Evolutionary conservation across 2,113 vertebrate genomes (phyloP).

Genomic region (Petrocephalus microphthalmus): DNA sequence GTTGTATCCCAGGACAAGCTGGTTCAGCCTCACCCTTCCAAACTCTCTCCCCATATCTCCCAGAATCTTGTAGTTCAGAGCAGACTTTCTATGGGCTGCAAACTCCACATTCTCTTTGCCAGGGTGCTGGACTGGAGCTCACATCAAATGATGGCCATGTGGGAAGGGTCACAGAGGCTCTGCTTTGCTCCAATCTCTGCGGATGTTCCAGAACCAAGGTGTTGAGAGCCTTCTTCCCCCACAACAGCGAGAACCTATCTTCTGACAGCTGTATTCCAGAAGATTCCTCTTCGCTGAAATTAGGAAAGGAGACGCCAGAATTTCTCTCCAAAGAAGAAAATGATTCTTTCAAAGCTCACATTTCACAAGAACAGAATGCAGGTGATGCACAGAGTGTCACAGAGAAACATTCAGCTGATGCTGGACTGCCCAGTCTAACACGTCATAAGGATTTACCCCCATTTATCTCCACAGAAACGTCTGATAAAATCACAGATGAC

Average conservation of each 20-base stretch:
- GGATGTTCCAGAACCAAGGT: constrained; percentile 8
- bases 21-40: background rate
- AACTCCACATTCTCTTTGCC: constrained; percentile 1
- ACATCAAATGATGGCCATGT: background rate
- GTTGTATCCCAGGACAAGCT: background rate
- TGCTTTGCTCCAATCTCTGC: constrained; percentile 5
- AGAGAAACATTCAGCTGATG: constrained; percentile 16
- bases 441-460: background rate
- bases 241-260: constrained; percentile 22
- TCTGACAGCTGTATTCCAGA: constrained; percentile 16
- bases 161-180: background rate
- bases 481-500: constrained; percentile 12
- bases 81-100: constrained; percentile 15
- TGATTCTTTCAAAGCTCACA: constrained; percentile 6
- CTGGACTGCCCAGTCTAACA: background rate
- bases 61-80: constrained; percentile 2
- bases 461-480: background rate
- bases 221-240: constrained; percentile 10
- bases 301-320: constrained; percentile 3
- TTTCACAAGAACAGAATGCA: constrained; percentile 18
- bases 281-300: constrained; percentile 20
- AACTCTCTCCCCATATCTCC: background rate
- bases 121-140: background rate
- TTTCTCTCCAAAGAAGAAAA: constrained; percentile 8
- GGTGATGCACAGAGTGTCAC: background rate